Base-by-base conservation (phyloP, 2,797 vertebrate genomes). In the Champsocephalus esox region DNA sequence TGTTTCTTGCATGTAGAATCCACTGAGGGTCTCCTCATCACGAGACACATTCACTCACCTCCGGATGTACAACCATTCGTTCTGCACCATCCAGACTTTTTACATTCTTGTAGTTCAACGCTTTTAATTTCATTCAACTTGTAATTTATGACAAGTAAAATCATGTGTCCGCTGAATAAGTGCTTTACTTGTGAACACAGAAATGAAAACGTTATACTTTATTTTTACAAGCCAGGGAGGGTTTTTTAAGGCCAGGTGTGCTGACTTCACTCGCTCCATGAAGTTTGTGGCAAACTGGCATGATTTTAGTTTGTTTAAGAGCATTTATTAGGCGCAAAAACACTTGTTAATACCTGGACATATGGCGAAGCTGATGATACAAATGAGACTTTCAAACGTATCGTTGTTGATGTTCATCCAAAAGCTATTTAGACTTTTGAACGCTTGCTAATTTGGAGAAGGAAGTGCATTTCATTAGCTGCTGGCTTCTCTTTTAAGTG, bases 1-100 rank as follows among this genome's bases (percentile, higher is more conserved):
- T 86, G 80, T 91, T 80, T 86, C 63, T 61, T 12, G 19, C 66
- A 85, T 32, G 83, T 80, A 55, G 83, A 71, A 63, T 75, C 62
- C 61, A 34, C 61, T 21, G 71, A 44, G 52, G 49, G 24, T 1
- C 51, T 19, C 55, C 73, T 82, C 73, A 64, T 80, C 19, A 19
- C 19, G 59, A 88, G 58, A 81, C 70, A 41, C 19, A 58, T 46
- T 45, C 51, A 51, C 70, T 52, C 65, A 73, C 60, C 38, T 77
- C 62, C 67, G 24, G 67, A 73, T 52, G 45, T 44, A 32, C 19
- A 19, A 19, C 32, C 43, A 10, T 49, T 59, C 32, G 10, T 54
- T 81, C 61, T 56, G 52, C 63, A 34, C 74, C 46, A 34, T 57
- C 58, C 79, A 86, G 62, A 75, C 55, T 38, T 54, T 78, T 76